A percentile compares a stretch with the other conserved stretches of the same genome.
Evolutionary conservation across 2,888 invertebrate genomes (phyloP).

Genomic region (Apamea monoglypha): DNA sequence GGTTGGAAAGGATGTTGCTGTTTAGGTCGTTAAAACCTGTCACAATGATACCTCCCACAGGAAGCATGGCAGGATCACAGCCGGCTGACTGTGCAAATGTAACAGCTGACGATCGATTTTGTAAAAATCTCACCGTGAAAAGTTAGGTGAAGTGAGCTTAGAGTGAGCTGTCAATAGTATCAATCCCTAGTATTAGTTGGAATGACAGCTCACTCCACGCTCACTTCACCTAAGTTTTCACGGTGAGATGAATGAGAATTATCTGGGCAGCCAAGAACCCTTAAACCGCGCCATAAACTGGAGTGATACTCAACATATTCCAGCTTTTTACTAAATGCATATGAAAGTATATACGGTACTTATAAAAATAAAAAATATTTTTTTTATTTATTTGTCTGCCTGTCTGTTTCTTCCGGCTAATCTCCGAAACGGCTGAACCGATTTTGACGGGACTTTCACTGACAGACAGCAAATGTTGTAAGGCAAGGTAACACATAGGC

Average conservation of each 20-base stretch:
- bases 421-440: background rate
- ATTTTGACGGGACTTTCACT: background rate
- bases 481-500: no score
- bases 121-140: no score
- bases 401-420: background rate
- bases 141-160: no score
- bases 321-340: background rate
- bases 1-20: background rate
- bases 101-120: no score
- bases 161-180: no score
- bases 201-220: no score
- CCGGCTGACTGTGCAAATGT: background rate
- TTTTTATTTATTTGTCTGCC: background rate
- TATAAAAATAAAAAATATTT: background rate
- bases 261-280: background rate
- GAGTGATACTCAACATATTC: background rate
- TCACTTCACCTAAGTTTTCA: no score
- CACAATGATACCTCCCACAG: background rate
- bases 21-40: constrained; percentile 9
- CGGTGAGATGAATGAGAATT: no score
- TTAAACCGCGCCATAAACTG: background rate
- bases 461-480: no score
- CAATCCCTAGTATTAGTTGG: no score
- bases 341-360: background rate
- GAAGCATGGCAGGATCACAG: background rate